These are phyloP conservation scores for Cebus imitator DNA, from an alignment of 2,113 vertebrate genomes.

Conservation along the genomic window DNA sequence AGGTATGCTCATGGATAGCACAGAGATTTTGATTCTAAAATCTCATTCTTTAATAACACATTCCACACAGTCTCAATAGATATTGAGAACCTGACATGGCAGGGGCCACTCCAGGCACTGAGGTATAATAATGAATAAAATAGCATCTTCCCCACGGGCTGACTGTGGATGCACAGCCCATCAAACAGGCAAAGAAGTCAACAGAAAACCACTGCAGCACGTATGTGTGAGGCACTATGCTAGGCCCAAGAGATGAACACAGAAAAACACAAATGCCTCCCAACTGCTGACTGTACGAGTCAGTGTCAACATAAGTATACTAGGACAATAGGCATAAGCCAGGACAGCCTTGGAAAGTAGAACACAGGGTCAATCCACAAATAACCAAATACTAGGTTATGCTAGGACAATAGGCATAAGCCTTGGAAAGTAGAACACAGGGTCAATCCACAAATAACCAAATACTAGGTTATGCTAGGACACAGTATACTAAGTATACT, in stretches of 20 bases:
- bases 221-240: not conserved
- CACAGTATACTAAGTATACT: too few relatives aligned
- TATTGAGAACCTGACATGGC: not conserved
- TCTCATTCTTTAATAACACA: not conserved
- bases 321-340: not conserved
- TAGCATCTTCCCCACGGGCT: not conserved
- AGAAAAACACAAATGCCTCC: not conserved
- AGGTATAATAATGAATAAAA: not conserved
- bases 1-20: not conserved
- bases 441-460: not conserved
- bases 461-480: too few relatives aligned
- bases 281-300: not conserved
- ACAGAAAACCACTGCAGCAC: rapidly evolving
- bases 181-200: not conserved
- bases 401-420: not conserved
- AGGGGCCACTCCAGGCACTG: too few relatives aligned
- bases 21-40: not conserved
- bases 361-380: not conserved
- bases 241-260: not conserved
- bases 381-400: not conserved
- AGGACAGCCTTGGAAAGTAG: not conserved
- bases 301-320: too few relatives aligned
- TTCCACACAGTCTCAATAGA: not conserved
- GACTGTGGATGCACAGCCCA: too few relatives aligned
- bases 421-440: not conserved